Base-by-base conservation (phyloP, 2,888 invertebrate species). In the Eilema depressum region DNA sequence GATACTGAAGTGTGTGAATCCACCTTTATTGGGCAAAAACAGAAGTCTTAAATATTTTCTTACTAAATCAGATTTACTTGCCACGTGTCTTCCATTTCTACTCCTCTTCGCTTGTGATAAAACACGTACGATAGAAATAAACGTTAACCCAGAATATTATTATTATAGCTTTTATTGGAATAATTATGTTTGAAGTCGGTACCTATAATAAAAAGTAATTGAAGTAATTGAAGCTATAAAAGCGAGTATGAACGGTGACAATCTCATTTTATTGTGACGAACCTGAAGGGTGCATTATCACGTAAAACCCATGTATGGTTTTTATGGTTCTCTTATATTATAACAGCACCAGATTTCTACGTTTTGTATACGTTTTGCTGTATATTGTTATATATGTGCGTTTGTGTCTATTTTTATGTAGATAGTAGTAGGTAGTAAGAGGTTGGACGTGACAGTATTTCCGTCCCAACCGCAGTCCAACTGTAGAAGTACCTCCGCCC, bases 141-240 rank as follows among this genome's bases (percentile, higher is more conserved):
- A 80, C 66, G 61, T 70, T 68, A 75, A 73, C 71, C 65, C 28
- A 53, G 71, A 69, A 62, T 70, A 76, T 73, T 66, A 76, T 73
- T 66, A 74, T 56, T 66, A 70, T 62, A n/a, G 28, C 61, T 28
- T 68, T 68, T 73, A 80, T 74, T 63, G 63, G 68, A 75, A 79
- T 70, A 77, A 75, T 73, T 69, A 79, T 63, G 68, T 64, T 75
- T 60, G 68, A 68, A 75, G 28, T 62, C 66, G 56, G 65, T 71
- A n/a, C n/a, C n/a, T n/a, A 33, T 66, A 73, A 71, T 76, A 76
- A 74, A 75, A 76, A 70, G 60, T 67, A 76, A 79, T 74, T 41
- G 70, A 76, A 70, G 60, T 67, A 76, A 79, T 74, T 53, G 70
- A 41, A 57, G 60, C 10, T 62, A 57, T 78, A 53, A 65, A 69